Percentiles rank a stretch among this genome's conserved stretches.
phyloP scores from a whole-genome alignment of 2,888 invertebrate species.

The Ochlodes sylvanus region DNA sequence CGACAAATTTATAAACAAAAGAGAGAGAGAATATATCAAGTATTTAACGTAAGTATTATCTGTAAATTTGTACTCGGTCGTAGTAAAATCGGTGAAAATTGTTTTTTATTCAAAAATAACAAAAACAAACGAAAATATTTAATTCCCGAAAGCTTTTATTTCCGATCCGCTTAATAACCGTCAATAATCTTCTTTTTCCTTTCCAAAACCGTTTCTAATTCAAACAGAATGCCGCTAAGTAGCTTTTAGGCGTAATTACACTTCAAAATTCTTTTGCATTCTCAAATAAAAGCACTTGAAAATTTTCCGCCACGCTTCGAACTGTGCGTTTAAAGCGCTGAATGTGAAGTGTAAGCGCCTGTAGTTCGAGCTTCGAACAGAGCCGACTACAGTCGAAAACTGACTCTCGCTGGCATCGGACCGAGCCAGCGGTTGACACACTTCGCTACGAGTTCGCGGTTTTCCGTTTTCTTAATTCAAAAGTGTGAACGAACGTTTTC shows the following conservation, averaged over 20 bases:
- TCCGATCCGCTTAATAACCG: constrained; percentile 6
- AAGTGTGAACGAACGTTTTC: constrained; percentile 3
- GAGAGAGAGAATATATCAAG: too few species aligned
- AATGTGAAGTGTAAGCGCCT: constrained; percentile 11
- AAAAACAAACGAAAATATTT: background rate
- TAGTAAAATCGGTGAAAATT: too few species aligned
- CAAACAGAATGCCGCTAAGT: constrained; percentile 19
- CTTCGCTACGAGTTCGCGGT: constrained; percentile 17
- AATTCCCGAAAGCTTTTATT: background rate
- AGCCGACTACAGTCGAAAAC: constrained; percentile 43
- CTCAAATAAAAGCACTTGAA: constrained; percentile 32
- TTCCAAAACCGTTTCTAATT: constrained; percentile 11
- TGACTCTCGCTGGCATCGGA: constrained; percentile 41
- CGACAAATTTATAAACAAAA: too few species aligned
- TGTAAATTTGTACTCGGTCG: too few species aligned
- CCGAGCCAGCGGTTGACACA: constrained; percentile 37
- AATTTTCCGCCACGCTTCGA: constrained; percentile 42
- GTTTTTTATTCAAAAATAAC: background rate
- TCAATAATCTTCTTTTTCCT: background rate
- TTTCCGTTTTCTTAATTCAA: constrained; percentile 28
- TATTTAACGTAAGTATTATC: too few species aligned
- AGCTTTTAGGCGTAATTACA: constrained; percentile 27
- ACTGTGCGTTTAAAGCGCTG: constrained; percentile 6
- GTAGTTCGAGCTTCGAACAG: background rate
- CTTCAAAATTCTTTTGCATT: constrained; percentile 14